Conservation (phyloP, 2,113 vertebrate genomes). For the Rhipidura dahli region DNA sequence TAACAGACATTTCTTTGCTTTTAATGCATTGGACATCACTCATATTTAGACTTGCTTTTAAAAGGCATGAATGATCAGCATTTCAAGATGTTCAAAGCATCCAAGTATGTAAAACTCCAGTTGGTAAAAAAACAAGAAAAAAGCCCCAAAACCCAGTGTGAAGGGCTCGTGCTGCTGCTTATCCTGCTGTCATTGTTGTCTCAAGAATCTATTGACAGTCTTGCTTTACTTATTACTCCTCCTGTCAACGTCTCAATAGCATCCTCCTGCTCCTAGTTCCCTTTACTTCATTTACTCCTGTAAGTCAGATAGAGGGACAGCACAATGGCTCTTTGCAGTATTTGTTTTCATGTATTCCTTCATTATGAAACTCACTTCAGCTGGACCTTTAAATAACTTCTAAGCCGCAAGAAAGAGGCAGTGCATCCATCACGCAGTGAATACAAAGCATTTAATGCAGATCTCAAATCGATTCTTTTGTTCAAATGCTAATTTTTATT, state of each 20-base stretch:
- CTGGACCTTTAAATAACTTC: constrained; percentile 28
- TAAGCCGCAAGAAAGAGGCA: background rate
- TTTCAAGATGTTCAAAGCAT: background rate
- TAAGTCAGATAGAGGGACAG: background rate
- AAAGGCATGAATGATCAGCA: background rate
- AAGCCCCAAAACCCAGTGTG: fast-evolving
- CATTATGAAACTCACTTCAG: constrained; percentile 12
- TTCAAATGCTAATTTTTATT: constrained; percentile 58
- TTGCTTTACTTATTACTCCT: background rate
- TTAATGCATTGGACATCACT: background rate
- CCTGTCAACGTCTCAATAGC: background rate
- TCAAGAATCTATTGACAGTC: background rate
- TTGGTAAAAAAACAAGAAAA: background rate
- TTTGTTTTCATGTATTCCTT: constrained; percentile 26
- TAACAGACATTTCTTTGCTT: background rate
- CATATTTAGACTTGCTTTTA: background rate
- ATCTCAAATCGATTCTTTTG: constrained; percentile 29
- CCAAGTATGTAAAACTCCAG: background rate
- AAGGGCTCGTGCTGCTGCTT: background rate
- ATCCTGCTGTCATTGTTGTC: background rate
- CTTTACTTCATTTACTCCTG: background rate
- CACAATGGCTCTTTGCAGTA: background rate
- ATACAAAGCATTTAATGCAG: constrained; percentile 22
- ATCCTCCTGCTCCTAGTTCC: background rate
- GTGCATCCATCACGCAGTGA: constrained; percentile 33